Evolutionary conservation across 1,140 invertebrate species (phyloP).

Genomic region (Zophobas morio): DNA sequence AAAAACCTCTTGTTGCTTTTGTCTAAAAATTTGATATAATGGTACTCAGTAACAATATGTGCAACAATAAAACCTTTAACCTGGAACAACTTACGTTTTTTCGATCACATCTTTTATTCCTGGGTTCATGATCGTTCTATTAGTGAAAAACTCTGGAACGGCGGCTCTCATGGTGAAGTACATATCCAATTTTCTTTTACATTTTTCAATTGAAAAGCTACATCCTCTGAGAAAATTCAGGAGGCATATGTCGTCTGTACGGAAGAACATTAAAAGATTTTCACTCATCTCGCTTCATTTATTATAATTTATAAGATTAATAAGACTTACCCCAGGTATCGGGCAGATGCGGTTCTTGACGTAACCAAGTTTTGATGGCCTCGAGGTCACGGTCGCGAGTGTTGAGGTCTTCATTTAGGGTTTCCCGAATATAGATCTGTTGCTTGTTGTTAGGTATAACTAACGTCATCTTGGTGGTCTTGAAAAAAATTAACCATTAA

Average conservation of each 20-base stretch:
- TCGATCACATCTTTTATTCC: constrained; percentile 73
- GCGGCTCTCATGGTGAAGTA: constrained; percentile 84
- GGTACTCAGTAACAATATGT: neutral
- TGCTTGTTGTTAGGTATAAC: constrained; percentile 80
- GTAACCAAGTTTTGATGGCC: constrained; percentile 80
- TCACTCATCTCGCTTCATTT: neutral
- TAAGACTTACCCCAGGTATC: constrained; percentile 73
- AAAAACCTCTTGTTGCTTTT: no score
- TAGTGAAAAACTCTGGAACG: constrained; percentile 84
- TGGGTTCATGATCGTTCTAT: constrained; percentile 77
- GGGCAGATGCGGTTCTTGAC: constrained; percentile 81
- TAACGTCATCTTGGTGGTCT: constrained; percentile 73
- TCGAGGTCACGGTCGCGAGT: constrained; percentile 76
- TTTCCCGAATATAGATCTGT: constrained; percentile 78
- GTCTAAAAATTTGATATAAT: no score
- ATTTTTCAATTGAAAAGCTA: constrained; percentile 84
- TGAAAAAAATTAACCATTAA: no score
- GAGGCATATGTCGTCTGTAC: constrained; percentile 77
- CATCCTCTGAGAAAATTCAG: constrained; percentile 83
- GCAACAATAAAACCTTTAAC: neutral
- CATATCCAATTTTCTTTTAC: constrained; percentile 82
- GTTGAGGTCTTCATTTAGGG: constrained; percentile 78
- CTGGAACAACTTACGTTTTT: neutral
- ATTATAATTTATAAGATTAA: neutral
- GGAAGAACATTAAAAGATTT: constrained; percentile 44